phyloP scores from a whole-genome alignment of 2,888 invertebrate species.

The Plemyria rubiginata region DNA sequence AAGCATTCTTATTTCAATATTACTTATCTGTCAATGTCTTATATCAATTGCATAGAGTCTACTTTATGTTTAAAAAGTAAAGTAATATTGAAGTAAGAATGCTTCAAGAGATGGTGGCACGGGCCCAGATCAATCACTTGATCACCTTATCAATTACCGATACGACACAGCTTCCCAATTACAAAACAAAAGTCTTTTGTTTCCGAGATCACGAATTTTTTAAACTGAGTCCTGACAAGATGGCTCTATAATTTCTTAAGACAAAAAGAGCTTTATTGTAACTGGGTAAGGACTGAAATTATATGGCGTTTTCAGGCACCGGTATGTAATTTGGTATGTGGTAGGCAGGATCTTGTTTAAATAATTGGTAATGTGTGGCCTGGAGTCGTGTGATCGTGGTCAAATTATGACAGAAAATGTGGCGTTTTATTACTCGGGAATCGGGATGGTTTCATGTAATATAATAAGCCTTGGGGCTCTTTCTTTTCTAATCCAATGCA shows the following conservation, averaged over 20 bases:
- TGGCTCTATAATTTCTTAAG: constrained; percentile 10
- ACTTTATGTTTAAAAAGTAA: too few species aligned
- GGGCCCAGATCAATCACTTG: not conserved
- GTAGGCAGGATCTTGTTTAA: constrained; percentile 56
- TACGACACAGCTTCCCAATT: constrained; percentile 21
- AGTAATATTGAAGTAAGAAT: too few species aligned
- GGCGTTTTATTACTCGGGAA: constrained; percentile 9
- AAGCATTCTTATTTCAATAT: too few species aligned
- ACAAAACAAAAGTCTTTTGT: constrained; percentile 34
- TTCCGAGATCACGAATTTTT: constrained; percentile 33
- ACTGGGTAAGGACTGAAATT: constrained; percentile 20
- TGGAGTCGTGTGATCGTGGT: constrained; percentile 27
- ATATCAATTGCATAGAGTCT: too few species aligned
- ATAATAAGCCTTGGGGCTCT: not conserved
- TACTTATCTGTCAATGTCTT: too few species aligned
- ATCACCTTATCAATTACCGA: constrained; percentile 9
- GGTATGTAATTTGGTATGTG: constrained; percentile 32
- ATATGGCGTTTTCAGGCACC: constrained; percentile 10
- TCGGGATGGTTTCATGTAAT: constrained; percentile 9
- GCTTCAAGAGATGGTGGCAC: too few species aligned
- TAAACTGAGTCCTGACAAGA: constrained; percentile 25
- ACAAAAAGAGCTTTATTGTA: constrained; percentile 15
- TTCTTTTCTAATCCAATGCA: not conserved
- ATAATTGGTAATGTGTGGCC: constrained; percentile 62
- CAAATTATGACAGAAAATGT: constrained; percentile 15